Evolutionary conservation across 1,140 invertebrate genomes (phyloP).

Genomic region (Lordiphosa collinella): DNA sequence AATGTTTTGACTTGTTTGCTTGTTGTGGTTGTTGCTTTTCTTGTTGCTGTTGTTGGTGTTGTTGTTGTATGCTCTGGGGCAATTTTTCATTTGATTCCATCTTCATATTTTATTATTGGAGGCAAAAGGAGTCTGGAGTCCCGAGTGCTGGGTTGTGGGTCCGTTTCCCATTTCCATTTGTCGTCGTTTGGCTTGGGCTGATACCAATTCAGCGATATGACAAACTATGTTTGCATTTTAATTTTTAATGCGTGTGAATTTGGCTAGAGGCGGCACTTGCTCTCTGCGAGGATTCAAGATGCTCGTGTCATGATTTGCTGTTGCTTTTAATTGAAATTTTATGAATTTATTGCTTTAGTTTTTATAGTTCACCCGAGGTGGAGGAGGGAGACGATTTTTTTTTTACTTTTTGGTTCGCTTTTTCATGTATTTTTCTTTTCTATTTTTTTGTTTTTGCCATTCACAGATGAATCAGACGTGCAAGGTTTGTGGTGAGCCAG

Average conservation of each 20-base stretch:
- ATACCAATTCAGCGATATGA: slow-evolving; percentile 78
- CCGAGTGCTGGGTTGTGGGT: neutral
- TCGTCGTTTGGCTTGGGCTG: slow-evolving; percentile 46
- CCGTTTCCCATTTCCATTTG: slow-evolving; percentile 63
- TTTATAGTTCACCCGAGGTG: slow-evolving; percentile 17
- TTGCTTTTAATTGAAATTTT: slow-evolving; percentile 79
- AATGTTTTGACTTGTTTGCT: slow-evolving; percentile 60
- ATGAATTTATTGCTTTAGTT: slow-evolving; percentile 74
- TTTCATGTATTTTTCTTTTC: slow-evolving; percentile 40
- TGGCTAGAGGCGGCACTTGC: slow-evolving; percentile 52
- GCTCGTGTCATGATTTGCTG: slow-evolving; percentile 76
- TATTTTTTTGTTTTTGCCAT: slow-evolving; percentile 42
- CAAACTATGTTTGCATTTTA: slow-evolving; percentile 78
- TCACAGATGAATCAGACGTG: slow-evolving; percentile 89
- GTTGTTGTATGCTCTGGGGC: slow-evolving; percentile 61
- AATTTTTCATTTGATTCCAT: slow-evolving; percentile 79
- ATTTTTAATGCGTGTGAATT: slow-evolving; percentile 79
- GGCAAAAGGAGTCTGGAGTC: neutral
- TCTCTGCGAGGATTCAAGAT: slow-evolving; percentile 41
- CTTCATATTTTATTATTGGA: slow-evolving; percentile 75
- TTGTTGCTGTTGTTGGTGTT: slow-evolving; percentile 20
- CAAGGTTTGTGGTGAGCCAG: slow-evolving; percentile 91
- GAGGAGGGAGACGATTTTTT: slow-evolving; percentile 2
- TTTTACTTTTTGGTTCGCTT: slow-evolving; percentile 10
- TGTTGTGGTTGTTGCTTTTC: slow-evolving; percentile 32